A percentile compares a stretch with the other conserved stretches of the same genome.
phyloP scores from a whole-genome alignment of 2,113 vertebrate species.

The Boleophthalmus pectinirostris region DNA sequence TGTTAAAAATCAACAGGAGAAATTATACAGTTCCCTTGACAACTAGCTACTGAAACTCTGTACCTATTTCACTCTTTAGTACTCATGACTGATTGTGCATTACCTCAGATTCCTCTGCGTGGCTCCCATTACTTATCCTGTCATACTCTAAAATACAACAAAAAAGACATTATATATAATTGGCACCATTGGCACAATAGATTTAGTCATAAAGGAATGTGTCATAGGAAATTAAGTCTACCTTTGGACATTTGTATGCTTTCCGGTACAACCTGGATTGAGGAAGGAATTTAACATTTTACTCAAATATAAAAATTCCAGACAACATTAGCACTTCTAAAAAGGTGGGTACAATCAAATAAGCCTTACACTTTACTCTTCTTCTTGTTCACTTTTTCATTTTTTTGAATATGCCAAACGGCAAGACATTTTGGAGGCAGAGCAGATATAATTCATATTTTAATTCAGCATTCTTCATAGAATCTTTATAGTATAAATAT shows the following conservation, averaged over 20 bases:
- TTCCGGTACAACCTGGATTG: slow-evolving; percentile 27
- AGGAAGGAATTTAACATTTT: background rate
- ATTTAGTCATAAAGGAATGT: background rate
- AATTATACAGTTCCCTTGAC: background rate
- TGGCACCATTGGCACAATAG: background rate
- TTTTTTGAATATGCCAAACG: background rate
- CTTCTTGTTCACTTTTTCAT: background rate
- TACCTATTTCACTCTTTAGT: background rate
- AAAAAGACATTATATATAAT: slow-evolving; percentile 3
- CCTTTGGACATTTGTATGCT: slow-evolving; percentile 51
- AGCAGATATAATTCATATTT: too few species aligned
- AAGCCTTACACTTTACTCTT: background rate
- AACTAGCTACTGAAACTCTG: background rate
- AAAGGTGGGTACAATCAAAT: background rate
- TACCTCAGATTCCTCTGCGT: slow-evolving; percentile 56
- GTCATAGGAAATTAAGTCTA: slow-evolving; percentile 14
- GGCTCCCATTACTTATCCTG: slow-evolving; percentile 52
- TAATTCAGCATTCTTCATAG: too few species aligned
- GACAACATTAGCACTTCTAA: background rate
- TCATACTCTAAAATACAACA: slow-evolving; percentile 45
- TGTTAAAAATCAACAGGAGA: background rate
- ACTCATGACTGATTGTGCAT: slow-evolving; percentile 1
- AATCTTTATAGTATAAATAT: too few species aligned
- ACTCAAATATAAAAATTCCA: background rate
- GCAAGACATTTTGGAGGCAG: too few species aligned